Percentiles rank a stretch among this genome's conserved stretches.
Evolutionary conservation across 2,113 vertebrate genomes (phyloP).

Genomic region (Corvus moneduloides): DNA sequence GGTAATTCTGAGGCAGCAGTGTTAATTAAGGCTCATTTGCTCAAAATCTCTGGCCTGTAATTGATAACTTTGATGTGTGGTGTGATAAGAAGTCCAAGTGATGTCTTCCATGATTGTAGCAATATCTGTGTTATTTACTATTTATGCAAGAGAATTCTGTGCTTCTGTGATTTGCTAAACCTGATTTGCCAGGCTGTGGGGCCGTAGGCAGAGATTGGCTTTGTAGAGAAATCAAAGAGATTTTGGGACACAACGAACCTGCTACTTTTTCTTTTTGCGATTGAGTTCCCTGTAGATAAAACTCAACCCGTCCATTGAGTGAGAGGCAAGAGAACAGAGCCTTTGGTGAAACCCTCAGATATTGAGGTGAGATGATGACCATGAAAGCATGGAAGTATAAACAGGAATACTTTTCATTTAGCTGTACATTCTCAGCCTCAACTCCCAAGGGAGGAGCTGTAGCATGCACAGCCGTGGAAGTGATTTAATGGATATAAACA

Average conservation of each 20-base stretch:
- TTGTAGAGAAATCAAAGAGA: background rate
- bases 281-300: background rate
- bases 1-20: background rate
- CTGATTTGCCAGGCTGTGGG: background rate
- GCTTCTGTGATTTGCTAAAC: background rate
- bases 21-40: constrained; percentile 41
- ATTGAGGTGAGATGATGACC: background rate
- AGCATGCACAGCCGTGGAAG: too few species aligned
- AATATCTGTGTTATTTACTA: background rate
- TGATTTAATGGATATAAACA: background rate
- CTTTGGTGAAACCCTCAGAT: background rate
- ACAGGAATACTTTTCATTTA: background rate
- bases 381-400: background rate
- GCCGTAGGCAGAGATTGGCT: background rate
- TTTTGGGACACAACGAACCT: background rate
- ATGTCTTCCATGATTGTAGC: background rate
- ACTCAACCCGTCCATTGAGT: rapidly evolving
- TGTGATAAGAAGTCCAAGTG: background rate
- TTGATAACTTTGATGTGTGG: background rate
- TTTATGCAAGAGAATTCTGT: background rate
- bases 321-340: background rate
- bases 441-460: background rate
- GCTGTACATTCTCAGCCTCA: background rate
- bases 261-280: background rate
- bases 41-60: background rate